Evolutionary conservation across 2,888 invertebrate genomes (phyloP).

Genomic region (Scaeva pyrastri): DNA sequence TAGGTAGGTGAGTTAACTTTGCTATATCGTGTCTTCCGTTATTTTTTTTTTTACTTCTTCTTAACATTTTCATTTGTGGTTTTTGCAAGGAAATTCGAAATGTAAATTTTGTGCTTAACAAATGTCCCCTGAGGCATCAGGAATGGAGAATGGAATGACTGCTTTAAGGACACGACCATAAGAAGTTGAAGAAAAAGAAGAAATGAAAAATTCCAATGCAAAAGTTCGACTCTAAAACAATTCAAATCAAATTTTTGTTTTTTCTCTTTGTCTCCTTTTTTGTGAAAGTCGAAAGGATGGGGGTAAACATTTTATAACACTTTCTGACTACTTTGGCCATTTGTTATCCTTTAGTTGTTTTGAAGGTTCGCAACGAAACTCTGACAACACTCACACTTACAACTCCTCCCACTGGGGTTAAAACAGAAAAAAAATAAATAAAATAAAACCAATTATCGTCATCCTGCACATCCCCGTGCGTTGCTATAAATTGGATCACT

Average conservation of each 20-base stretch:
- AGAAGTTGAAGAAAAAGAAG: conserved; percentile 14
- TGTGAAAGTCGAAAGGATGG: neutral
- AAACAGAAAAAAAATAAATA: neutral
- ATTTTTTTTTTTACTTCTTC: conserved; percentile 20
- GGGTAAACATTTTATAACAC: conserved; percentile 46
- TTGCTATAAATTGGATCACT: conserved; percentile 64
- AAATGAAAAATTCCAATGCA: conserved; percentile 40
- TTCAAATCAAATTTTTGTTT: conserved; percentile 46
- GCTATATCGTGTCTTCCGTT: neutral
- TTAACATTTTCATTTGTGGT: conserved; percentile 44
- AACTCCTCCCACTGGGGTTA: neutral
- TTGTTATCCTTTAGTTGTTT: conserved; percentile 55
- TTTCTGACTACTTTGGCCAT: conserved; percentile 30
- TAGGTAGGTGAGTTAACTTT: conserved; percentile 65
- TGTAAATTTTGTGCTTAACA: conserved; percentile 74
- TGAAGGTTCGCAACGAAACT: conserved; percentile 23
- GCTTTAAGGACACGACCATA: conserved; percentile 11
- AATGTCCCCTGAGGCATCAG: conserved; percentile 66
- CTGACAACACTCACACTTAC: conserved; percentile 39
- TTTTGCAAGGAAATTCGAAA: conserved; percentile 65
- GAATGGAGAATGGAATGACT: conserved; percentile 13
- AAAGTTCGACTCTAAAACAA: conserved; percentile 58
- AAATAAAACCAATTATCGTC: conserved; percentile 65
- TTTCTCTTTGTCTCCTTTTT: neutral
- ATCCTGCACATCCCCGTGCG: conserved; percentile 38